Conservation (phyloP, 1,140 invertebrate species). For the Planococcus citri region DNA sequence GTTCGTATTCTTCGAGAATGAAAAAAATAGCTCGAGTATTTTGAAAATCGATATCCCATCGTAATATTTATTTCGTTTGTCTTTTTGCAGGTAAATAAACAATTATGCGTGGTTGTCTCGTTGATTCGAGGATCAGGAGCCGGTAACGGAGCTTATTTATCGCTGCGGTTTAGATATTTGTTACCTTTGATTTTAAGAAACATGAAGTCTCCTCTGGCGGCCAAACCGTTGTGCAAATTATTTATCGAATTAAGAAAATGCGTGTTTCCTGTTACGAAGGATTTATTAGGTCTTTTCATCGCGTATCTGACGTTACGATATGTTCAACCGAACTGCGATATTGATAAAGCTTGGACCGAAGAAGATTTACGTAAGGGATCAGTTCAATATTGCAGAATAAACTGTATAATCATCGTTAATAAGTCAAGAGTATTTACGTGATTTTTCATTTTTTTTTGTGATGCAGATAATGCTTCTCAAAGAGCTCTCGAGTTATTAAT, state of each 20-base stretch:
- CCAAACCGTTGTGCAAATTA: constrained; percentile 45
- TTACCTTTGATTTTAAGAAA: constrained; percentile 48
- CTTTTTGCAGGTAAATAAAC: constrained; percentile 25
- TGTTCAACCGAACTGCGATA: constrained; percentile 61
- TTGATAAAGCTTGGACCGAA: constrained; percentile 63
- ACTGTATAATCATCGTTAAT: no score
- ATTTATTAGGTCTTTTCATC: constrained; percentile 21
- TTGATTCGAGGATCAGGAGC: constrained; percentile 46
- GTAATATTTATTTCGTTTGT: constrained; percentile 22
- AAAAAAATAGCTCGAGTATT: constrained; percentile 1
- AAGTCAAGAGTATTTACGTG: background rate
- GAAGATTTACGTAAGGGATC: constrained; percentile 43
- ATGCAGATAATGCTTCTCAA: background rate
- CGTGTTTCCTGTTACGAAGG: constrained; percentile 33
- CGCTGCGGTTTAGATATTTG: constrained; percentile 47
- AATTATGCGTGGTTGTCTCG: constrained; percentile 37
- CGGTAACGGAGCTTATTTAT: constrained; percentile 49
- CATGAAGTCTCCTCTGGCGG: constrained; percentile 53
- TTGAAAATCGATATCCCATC: background rate
- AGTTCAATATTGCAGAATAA: background rate
- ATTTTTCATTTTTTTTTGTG: background rate
- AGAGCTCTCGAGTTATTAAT: background rate
- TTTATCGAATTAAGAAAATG: constrained; percentile 43
- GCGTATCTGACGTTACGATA: constrained; percentile 54
- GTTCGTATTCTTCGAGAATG: constrained; percentile 33